These are phyloP conservation scores for Macquaria ambigua DNA, from an alignment of 2,113 vertebrate species.

Conservation along the genomic window DNA sequence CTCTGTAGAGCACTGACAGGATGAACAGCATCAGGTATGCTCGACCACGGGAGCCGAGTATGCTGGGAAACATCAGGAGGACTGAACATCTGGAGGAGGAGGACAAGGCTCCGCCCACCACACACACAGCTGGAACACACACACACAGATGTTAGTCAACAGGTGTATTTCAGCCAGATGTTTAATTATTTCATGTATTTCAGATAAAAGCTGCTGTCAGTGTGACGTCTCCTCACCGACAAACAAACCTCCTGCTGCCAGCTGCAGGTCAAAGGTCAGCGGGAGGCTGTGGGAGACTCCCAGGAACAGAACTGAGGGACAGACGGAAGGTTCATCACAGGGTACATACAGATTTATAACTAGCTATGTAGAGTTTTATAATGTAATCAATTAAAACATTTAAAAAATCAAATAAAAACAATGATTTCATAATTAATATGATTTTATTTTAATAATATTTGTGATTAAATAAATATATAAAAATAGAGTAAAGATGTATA, in stretches of 20 bases:
- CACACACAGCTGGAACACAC: conserved; percentile 81
- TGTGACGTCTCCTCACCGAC: conserved; percentile 51
- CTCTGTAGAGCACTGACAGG: conserved; percentile 83
- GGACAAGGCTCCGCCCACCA: conserved; percentile 84
- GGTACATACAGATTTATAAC: not conserved
- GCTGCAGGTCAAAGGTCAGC: conserved; percentile 59
- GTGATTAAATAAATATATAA: too few species aligned
- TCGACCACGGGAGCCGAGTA: conserved; percentile 89
- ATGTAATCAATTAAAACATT: not conserved
- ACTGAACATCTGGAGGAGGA: conserved; percentile 87
- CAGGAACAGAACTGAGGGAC: conserved; percentile 64
- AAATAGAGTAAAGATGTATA: too few species aligned
- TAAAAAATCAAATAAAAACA: too few species aligned
- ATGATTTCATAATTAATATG: too few species aligned
- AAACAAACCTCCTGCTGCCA: conserved; percentile 43
- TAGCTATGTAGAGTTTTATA: not conserved
- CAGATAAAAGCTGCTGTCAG: not conserved
- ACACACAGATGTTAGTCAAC: not conserved
- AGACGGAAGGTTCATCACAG: too few species aligned
- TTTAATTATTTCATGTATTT: too few species aligned
- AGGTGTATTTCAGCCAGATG: not conserved
- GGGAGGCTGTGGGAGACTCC: conserved; percentile 52
- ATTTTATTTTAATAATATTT: too few species aligned
- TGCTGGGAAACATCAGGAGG: conserved; percentile 88
- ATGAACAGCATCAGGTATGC: conserved; percentile 84